These are phyloP conservation scores for Chaetorhynchus papuensis DNA, from an alignment of 2,113 vertebrate species.

Conservation along the genomic window DNA sequence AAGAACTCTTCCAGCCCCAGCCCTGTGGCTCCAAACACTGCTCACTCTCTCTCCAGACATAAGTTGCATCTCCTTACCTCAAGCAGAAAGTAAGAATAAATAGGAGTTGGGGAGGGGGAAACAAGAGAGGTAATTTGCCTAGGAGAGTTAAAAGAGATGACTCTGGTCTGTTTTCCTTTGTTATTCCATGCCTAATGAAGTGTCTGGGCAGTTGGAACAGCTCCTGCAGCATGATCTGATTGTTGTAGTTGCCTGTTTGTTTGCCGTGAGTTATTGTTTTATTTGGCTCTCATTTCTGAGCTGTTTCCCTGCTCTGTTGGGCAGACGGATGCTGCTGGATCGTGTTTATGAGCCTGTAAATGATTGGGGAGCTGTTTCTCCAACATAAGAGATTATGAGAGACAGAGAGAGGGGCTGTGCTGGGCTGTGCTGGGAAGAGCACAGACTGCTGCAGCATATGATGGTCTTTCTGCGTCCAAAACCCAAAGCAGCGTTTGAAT, in stretches of 20 bases:
- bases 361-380: constrained; percentile 54
- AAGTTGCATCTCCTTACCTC: neutral
- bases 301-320: constrained; percentile 50
- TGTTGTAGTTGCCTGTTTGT: constrained; percentile 50
- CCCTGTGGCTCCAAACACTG: neutral
- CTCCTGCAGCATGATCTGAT: constrained; percentile 42
- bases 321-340: constrained; percentile 51
- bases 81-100: neutral
- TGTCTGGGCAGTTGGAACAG: constrained; percentile 41
- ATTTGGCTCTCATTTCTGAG: constrained; percentile 58
- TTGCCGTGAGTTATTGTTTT: constrained; percentile 60
- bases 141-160: constrained; percentile 9
- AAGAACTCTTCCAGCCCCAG: neutral
- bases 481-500: neutral
- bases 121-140: neutral
- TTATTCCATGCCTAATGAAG: constrained; percentile 54
- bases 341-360: constrained; percentile 56
- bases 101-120: neutral
- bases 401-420: neutral
- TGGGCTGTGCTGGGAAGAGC: constrained; percentile 1
- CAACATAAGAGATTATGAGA: constrained; percentile 39
- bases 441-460: constrained; percentile 43
- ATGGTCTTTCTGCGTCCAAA: constrained; percentile 5
- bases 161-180: constrained; percentile 36
- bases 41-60: neutral